Evolutionary conservation across 2,888 invertebrate genomes (phyloP).

Genomic region (Oxyscelio sp.): DNA sequence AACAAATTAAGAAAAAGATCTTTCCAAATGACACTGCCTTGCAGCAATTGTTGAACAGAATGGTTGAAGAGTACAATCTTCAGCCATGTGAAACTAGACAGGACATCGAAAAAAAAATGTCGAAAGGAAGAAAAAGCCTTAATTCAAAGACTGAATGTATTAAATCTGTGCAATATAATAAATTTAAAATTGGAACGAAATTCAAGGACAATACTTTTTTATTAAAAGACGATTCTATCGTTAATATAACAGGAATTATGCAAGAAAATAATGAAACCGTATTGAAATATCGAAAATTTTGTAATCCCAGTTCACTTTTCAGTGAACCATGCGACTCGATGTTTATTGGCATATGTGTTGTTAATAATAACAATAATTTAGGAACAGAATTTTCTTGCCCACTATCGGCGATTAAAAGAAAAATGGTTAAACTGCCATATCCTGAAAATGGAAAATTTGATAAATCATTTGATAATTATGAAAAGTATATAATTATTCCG

Average conservation of each 20-base stretch:
- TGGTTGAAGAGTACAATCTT: slow-evolving; percentile 4
- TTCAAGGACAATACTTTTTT: slow-evolving; percentile 10
- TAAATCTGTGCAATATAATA: background rate
- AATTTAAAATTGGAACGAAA: background rate
- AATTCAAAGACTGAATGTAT: background rate
- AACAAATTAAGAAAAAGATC: slow-evolving; percentile 1
- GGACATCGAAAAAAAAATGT: background rate
- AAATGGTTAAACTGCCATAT: too few relatives aligned
- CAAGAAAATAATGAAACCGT: slow-evolving; percentile 7
- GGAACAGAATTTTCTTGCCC: too few relatives aligned
- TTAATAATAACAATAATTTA: too few relatives aligned
- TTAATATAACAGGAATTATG: slow-evolving; percentile 10
- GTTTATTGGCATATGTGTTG: too few relatives aligned
- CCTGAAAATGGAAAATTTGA: too few relatives aligned
- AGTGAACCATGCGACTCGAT: too few relatives aligned
- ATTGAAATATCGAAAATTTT: too few relatives aligned
- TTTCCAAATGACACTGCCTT: slow-evolving; percentile 2
- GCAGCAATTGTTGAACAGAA: slow-evolving; percentile 10
- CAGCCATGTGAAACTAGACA: slow-evolving; percentile 7
- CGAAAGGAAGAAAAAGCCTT: background rate
- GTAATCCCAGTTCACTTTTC: too few relatives aligned
- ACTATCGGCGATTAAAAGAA: too few relatives aligned
- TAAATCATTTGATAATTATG: too few relatives aligned
- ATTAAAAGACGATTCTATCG: slow-evolving; percentile 7
- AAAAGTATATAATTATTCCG: too few relatives aligned